Base-by-base conservation (phyloP, 2,888 invertebrate genomes). In the Acronicta leporina region DNA sequence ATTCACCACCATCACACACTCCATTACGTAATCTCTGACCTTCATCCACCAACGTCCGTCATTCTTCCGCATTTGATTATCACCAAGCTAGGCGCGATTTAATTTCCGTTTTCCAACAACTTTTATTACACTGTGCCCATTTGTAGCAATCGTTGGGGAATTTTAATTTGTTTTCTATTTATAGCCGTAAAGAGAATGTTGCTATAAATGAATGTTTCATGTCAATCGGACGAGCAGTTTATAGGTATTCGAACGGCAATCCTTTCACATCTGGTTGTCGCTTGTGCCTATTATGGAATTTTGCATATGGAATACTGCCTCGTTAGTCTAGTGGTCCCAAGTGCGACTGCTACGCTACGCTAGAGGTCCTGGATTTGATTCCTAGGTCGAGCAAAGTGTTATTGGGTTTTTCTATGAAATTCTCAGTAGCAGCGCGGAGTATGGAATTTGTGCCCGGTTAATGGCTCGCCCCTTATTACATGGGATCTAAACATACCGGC, bases 101-200 rank as follows among this genome's bases (percentile, higher is more conserved):
- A 73, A 73, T 77, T 60, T 73, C 64, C 56, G 63, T 68, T 57
- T 53, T 42, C 33, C 1, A 68, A 68, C 30, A 38, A 41, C 54
- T 47, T 77, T 77, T 54, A 43, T 68, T 53, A 47, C 50, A 55
- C 57, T 47, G 46, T 14, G 51, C 30, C 41, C 51, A 52, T 73
- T 73, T 76, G 62, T 53, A 10, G 16, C 51, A 51, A 68, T 51
- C 35, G 50, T 44, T 38, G n/a, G 20, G 59, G 68, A 13, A 48
- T 67, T 73, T 66, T 72, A 70, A 72, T 56, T 66, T 66, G 47
- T 71, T 67, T 73, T 59, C 68, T 68, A 59, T 67, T 49, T 67
- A 68, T 67, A 68, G 33, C 43, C 14, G 33, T 16, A 11, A 52
- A 48, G 47, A 42, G 68, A 68, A 52, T 48, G 68, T 72, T 57